These are phyloP conservation scores for Forbesichthys papilliferus DNA, from an alignment of 2,113 vertebrate species.

Conservation along the genomic window DNA sequence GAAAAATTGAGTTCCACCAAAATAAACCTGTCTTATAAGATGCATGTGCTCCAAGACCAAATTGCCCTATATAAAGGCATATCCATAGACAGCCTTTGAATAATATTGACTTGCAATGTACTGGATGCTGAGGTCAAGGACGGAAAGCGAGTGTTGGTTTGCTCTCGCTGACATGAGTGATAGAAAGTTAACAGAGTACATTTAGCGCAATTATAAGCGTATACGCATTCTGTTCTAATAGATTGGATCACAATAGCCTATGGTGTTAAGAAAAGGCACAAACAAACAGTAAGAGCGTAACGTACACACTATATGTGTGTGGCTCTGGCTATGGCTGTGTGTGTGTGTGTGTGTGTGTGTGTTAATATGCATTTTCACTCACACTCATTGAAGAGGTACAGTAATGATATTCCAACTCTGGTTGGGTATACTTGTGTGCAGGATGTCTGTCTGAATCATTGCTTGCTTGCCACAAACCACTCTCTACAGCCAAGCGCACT, in stretches of 20 bases:
- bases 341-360: too few species aligned
- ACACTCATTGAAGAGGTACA: too few species aligned
- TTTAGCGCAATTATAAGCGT: slow-evolving; percentile 33
- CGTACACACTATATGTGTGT: too few species aligned
- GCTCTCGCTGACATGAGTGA: slow-evolving; percentile 49
- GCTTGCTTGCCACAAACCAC: slow-evolving; percentile 65
- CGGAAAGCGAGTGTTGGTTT: slow-evolving; percentile 46
- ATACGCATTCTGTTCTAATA: neutral
- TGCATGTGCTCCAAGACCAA: slow-evolving; percentile 77
- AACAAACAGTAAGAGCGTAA: too few species aligned
- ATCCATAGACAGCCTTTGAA: slow-evolving; percentile 78
- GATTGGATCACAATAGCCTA: slow-evolving; percentile 14
- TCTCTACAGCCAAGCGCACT: slow-evolving; percentile 70
- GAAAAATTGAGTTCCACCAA: slow-evolving; percentile 81
- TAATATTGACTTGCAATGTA: slow-evolving; percentile 78
- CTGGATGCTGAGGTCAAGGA: slow-evolving; percentile 66
- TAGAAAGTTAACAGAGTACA: slow-evolving; percentile 52
- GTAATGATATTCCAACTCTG: too few species aligned
- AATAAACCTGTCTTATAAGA: slow-evolving; percentile 85
- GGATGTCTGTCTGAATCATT: slow-evolving; percentile 60
- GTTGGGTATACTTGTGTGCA: slow-evolving; percentile 39
- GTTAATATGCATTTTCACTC: too few species aligned
- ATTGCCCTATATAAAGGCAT: slow-evolving; percentile 81
- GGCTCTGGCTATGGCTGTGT: too few species aligned
- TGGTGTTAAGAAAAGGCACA: too few species aligned